Evolutionary conservation across 2,888 invertebrate genomes (phyloP).

Genomic region (Xylota sylvarum): DNA sequence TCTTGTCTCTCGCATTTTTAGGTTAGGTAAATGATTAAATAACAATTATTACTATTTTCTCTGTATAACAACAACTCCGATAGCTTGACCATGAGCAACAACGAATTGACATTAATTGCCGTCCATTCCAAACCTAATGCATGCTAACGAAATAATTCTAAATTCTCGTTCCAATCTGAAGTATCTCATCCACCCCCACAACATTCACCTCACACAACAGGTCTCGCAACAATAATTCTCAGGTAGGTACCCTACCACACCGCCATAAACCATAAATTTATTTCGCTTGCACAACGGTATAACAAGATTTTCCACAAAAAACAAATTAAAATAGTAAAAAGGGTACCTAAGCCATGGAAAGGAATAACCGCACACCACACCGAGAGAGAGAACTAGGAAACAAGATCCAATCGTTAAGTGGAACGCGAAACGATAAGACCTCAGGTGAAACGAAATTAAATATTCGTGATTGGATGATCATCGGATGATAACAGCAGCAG

Average conservation of each 20-base stretch:
- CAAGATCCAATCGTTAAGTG: constrained; percentile 77
- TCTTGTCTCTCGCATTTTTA: too few species aligned
- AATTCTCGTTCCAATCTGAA: constrained; percentile 55
- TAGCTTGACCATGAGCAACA: constrained; percentile 45
- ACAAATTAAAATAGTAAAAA: constrained; percentile 67
- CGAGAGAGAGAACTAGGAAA: constrained; percentile 69
- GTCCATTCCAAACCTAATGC: constrained; percentile 31
- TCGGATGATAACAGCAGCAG: constrained; percentile 77
- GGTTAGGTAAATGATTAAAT: too few species aligned
- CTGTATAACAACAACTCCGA: constrained; percentile 2
- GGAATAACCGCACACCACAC: constrained; percentile 19
- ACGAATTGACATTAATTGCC: constrained; percentile 52
- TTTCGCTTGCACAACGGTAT: constrained; percentile 74
- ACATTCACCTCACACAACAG: constrained; percentile 58
- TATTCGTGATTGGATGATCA: constrained; percentile 85
- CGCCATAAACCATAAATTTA: constrained; percentile 73
- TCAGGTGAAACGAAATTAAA: constrained; percentile 85
- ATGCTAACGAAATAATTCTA: constrained; percentile 35
- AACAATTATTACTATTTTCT: too few species aligned
- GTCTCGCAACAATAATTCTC: constrained; percentile 60
- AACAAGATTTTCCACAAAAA: constrained; percentile 75
- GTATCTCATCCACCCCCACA: constrained; percentile 55
- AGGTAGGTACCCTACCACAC: constrained; percentile 48
- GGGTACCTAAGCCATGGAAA: constrained; percentile 43
- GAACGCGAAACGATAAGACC: constrained; percentile 79